Evolutionary conservation across 1,140 invertebrate genomes (phyloP).

Genomic region (Octopus sinensis): DNA sequence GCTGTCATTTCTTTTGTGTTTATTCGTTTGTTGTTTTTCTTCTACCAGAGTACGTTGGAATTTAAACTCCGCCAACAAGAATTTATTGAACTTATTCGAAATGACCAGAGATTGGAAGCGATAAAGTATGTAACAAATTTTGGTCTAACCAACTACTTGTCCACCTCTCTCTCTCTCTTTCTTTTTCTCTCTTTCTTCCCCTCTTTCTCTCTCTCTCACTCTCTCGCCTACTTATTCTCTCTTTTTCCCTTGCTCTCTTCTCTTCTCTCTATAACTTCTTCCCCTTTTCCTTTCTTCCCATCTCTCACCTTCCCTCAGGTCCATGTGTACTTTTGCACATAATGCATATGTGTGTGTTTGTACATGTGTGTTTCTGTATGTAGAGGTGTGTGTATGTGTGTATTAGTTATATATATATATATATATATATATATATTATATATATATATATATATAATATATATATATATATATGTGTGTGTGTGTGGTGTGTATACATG

Average conservation of each 20-base stretch:
- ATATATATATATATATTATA: no score
- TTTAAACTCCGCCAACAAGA: conserved; percentile 92
- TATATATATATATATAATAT: no score
- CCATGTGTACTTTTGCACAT: no score
- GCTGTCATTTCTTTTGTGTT: neutral
- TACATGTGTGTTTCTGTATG: no score
- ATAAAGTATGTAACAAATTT: conserved; percentile 63
- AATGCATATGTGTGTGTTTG: no score
- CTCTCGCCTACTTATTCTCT: neutral
- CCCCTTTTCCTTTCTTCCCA: neutral
- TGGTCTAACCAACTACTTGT: neutral
- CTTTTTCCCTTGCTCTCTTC: neutral
- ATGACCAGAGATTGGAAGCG: conserved; percentile 81
- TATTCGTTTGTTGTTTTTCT: conserved; percentile 22
- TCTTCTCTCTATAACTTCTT: neutral
- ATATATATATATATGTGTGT: no score
- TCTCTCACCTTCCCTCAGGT: neutral
- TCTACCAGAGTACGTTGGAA: conserved; percentile 58
- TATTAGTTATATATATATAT: no score
- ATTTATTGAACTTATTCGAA: conserved; percentile 90
- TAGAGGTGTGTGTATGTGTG: no score
- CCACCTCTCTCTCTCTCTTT: neutral
- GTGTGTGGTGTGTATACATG: no score
- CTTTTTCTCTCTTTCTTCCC: neutral
- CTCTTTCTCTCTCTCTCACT: neutral